Conservation (phyloP, 2,113 vertebrate genomes). For the Pluvianellus socialis region DNA sequence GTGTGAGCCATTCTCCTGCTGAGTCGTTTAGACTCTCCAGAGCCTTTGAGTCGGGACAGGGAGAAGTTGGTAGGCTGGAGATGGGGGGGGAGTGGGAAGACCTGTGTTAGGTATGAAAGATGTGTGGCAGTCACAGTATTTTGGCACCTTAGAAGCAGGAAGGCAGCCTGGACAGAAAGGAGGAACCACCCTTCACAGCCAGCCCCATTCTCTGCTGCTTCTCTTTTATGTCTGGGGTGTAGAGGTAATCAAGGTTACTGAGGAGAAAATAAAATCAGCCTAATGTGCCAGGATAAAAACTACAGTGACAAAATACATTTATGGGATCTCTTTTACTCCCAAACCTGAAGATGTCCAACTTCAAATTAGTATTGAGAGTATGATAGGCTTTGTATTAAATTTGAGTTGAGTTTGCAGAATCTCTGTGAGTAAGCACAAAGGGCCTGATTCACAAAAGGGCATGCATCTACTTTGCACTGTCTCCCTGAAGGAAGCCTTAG, state of each 20-base stretch:
- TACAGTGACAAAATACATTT: background rate
- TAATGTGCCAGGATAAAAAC: background rate
- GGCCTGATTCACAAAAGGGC: background rate
- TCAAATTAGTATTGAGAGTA: background rate
- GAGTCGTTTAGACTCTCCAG: background rate
- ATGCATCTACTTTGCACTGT: background rate
- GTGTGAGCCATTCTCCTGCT: rapidly evolving
- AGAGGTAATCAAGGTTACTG: background rate
- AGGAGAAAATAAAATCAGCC: background rate
- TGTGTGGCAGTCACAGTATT: background rate
- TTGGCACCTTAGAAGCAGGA: background rate
- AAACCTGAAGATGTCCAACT: background rate
- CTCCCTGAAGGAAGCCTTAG: background rate
- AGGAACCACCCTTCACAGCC: background rate
- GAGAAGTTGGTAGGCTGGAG: background rate
- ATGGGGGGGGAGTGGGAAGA: background rate
- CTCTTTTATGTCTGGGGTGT: rapidly evolving
- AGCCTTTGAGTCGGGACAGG: background rate
- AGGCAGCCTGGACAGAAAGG: background rate
- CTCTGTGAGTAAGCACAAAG: background rate
- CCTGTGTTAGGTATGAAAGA: background rate
- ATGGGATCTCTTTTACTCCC: background rate
- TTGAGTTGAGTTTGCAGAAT: background rate
- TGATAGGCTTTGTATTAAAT: background rate
- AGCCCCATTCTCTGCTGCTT: background rate